Conservation (phyloP, 2,113 vertebrate species). For the Elephas maximus region DNA sequence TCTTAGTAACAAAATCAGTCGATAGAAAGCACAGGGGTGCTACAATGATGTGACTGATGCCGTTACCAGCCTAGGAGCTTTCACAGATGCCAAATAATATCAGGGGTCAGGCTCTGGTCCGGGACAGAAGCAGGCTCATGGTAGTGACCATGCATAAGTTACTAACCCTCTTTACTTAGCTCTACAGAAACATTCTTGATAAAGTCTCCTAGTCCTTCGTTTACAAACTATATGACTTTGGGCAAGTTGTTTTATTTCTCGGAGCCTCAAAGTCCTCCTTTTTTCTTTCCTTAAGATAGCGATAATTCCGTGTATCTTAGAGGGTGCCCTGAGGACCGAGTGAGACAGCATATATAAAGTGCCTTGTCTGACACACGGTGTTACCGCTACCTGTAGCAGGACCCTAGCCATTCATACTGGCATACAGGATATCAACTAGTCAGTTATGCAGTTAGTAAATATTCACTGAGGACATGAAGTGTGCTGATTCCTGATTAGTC, state of each 20-base stretch:
- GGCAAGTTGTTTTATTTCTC: constrained; percentile 18
- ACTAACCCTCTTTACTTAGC: not conserved
- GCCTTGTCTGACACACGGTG: not conserved
- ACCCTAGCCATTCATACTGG: not conserved
- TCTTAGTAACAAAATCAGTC: not conserved
- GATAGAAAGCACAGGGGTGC: not conserved
- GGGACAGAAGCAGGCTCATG: not conserved
- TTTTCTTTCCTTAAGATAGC: not conserved
- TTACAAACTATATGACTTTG: not conserved
- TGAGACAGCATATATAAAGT: not conserved
- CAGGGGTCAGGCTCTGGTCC: not conserved
- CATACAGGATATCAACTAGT: not conserved
- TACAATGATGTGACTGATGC: not conserved
- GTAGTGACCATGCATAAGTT: not conserved
- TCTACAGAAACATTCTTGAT: constrained; percentile 16
- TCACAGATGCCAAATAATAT: not conserved
- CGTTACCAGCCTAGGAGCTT: not conserved
- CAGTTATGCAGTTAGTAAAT: not conserved
- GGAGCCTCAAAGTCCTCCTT: not conserved
- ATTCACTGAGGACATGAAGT: constrained; percentile 34
- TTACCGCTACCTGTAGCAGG: not conserved
- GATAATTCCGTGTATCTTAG: not conserved
- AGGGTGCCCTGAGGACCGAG: not conserved
- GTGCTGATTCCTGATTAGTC: not conserved
- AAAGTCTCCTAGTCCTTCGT: not conserved